A percentile compares a stretch with the other conserved stretches of the same genome.
phyloP scores from a whole-genome alignment of 2,113 vertebrate genomes.

The Hippocampus mohnikei region DNA sequence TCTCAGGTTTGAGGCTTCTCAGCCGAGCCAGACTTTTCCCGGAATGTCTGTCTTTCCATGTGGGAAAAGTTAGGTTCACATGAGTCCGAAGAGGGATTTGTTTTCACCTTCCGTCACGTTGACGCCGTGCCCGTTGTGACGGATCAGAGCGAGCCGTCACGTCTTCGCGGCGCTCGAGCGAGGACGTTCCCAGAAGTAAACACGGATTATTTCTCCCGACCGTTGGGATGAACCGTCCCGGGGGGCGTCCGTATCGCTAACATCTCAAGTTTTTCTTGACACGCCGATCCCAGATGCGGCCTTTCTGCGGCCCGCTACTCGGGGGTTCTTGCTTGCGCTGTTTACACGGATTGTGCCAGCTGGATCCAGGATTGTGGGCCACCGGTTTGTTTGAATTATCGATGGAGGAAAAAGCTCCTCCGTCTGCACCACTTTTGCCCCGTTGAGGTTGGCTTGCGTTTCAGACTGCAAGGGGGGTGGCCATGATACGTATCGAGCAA shows the following conservation, averaged over 20 bases:
- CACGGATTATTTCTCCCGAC: slow-evolving; percentile 36
- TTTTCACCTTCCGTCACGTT: slow-evolving; percentile 54
- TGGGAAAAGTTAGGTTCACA: slow-evolving; percentile 50
- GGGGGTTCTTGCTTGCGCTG: background rate
- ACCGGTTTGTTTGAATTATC: background rate
- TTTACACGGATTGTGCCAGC: background rate
- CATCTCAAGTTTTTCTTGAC: background rate
- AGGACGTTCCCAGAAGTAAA: slow-evolving; percentile 35
- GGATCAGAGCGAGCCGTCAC: slow-evolving; percentile 32
- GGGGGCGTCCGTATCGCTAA: background rate
- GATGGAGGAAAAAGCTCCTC: background rate
- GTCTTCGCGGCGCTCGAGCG: slow-evolving; percentile 45
- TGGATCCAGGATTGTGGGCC: background rate
- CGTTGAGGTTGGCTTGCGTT: background rate
- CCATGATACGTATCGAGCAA: background rate
- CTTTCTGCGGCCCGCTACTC: background rate
- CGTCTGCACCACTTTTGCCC: background rate
- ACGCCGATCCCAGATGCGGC: background rate
- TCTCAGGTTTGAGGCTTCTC: slow-evolving; percentile 48
- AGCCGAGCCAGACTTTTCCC: slow-evolving; percentile 27
- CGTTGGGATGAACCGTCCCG: slow-evolving; percentile 31
- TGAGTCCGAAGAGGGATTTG: slow-evolving; percentile 33
- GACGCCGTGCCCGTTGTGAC: slow-evolving; percentile 30
- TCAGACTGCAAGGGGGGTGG: background rate
- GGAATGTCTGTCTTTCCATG: slow-evolving; percentile 39